Percentiles rank a stretch among this genome's conserved stretches.
Evolutionary conservation across 2,888 invertebrate species (phyloP).

Genomic region (Lepidochrysops patricia): DNA sequence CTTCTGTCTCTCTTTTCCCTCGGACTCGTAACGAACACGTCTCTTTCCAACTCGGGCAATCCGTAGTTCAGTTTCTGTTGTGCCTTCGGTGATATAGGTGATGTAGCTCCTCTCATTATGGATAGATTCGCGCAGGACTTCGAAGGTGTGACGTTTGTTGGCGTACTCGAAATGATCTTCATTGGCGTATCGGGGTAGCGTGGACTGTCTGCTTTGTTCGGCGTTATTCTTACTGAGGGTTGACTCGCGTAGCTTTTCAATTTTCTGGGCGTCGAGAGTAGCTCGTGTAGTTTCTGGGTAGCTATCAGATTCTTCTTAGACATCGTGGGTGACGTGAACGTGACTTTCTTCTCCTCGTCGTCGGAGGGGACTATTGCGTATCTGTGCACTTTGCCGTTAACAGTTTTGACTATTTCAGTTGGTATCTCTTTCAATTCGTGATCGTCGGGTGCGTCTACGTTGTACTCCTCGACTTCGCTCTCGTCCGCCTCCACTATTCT

Average conservation of each 20-base stretch:
- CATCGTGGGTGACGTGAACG: constrained; percentile 59
- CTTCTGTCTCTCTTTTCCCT: constrained; percentile 54
- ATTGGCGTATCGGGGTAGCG: constrained; percentile 39
- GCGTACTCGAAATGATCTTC: constrained; percentile 55
- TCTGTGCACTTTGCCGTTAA: constrained; percentile 74
- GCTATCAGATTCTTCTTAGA: constrained; percentile 78
- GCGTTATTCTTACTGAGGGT: constrained; percentile 63
- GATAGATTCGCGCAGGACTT: constrained; percentile 67
- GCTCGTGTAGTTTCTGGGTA: constrained; percentile 84
- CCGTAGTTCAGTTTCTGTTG: constrained; percentile 75
- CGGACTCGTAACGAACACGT: constrained; percentile 60
- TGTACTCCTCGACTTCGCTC: constrained; percentile 65
- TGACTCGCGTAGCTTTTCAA: constrained; percentile 65
- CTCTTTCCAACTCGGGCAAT: constrained; percentile 44
- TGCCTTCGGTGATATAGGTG: constrained; percentile 68
- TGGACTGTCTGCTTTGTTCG: constrained; percentile 47
- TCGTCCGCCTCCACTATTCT: constrained; percentile 59
- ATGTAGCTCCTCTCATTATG: constrained; percentile 39
- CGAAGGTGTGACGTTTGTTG: constrained; percentile 59
- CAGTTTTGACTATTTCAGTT: constrained; percentile 75
- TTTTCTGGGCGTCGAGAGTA: constrained; percentile 82
- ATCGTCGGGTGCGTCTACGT: constrained; percentile 71
- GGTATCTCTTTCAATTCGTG: constrained; percentile 74
- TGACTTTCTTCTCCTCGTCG: constrained; percentile 63
- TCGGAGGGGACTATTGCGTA: constrained; percentile 77